phyloP scores from a whole-genome alignment of 2,888 invertebrate genomes.

The Alloplasta piceator region DNA sequence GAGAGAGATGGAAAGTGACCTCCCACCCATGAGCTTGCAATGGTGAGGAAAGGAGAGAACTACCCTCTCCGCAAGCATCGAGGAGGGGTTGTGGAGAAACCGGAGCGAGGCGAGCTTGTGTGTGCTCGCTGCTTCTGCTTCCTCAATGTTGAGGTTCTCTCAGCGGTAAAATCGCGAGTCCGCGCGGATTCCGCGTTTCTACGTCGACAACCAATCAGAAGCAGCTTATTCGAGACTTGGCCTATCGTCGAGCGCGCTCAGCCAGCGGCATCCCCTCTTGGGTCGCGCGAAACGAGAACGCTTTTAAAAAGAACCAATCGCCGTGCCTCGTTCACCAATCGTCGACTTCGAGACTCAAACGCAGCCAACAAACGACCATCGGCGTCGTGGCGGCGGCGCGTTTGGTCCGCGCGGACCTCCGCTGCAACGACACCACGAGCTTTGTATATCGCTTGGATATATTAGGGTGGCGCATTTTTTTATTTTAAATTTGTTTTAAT shows the following conservation, averaged over 20 bases:
- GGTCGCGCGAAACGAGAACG: constrained; percentile 62
- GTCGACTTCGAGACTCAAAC: not conserved
- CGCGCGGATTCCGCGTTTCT: constrained; percentile 65
- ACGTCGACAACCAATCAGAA: constrained; percentile 35
- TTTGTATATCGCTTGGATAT: not conserved
- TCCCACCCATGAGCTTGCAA: constrained; percentile 67
- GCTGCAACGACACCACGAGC: constrained; percentile 16
- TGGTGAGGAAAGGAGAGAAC: constrained; percentile 21
- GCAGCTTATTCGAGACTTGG: constrained; percentile 69
- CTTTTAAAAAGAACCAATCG: constrained; percentile 78
- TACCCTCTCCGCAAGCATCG: not conserved
- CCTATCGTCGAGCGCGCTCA: constrained; percentile 72
- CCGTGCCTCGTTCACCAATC: constrained; percentile 69
- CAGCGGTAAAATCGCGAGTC: constrained; percentile 52
- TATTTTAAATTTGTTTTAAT: no score
- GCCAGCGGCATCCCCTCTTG: constrained; percentile 75
- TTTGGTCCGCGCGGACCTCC: constrained; percentile 78
- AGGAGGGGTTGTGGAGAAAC: not conserved
- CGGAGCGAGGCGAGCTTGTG: constrained; percentile 62
- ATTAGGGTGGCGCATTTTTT: no score
- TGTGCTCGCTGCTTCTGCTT: constrained; percentile 53
- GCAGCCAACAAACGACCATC: constrained; percentile 12
- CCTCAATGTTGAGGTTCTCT: constrained; percentile 51
- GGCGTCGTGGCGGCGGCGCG: constrained; percentile 58
- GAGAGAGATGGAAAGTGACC: not conserved